A percentile compares a stretch with the other conserved stretches of the same genome.
Evolutionary conservation across 1,140 invertebrate species (phyloP).

Genomic region (Philaenus spumarius): DNA sequence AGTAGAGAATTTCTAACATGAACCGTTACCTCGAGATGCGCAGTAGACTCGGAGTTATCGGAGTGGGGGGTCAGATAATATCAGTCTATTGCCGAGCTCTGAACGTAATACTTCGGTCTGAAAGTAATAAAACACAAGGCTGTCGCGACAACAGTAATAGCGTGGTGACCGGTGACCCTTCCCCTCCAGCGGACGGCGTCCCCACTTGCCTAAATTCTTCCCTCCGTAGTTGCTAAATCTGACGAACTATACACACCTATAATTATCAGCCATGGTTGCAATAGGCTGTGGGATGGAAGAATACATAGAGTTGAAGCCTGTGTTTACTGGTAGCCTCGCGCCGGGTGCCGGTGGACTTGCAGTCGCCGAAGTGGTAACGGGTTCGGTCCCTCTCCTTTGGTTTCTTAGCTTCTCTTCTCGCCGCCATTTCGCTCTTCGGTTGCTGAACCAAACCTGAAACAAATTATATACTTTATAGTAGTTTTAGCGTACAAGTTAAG

Average conservation of each 20-base stretch:
- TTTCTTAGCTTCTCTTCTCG: constrained; percentile 94
- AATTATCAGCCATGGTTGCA: constrained; percentile 86
- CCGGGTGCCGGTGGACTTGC: constrained; percentile 47
- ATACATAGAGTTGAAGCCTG: constrained; percentile 92
- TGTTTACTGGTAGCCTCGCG: constrained; percentile 71
- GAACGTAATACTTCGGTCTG: too few species aligned
- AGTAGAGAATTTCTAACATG: too few species aligned
- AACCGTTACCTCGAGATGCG: too few species aligned
- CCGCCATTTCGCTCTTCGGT: constrained; percentile 96
- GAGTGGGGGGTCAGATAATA: too few species aligned
- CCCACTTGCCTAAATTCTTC: too few species aligned
- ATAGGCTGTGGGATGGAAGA: constrained; percentile 90
- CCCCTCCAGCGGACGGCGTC: too few species aligned
- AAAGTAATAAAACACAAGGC: too few species aligned
- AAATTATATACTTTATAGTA: neutral
- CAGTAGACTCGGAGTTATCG: too few species aligned
- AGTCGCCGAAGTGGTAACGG: constrained; percentile 35
- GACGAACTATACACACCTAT: constrained; percentile 70
- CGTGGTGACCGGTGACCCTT: too few species aligned
- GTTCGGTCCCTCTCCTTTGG: constrained; percentile 62
- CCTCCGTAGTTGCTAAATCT: neutral
- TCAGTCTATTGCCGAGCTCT: too few species aligned
- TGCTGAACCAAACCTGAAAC: constrained; percentile 93
- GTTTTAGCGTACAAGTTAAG: too few species aligned
- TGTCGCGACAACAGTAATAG: too few species aligned